Evolutionary conservation across 1,140 invertebrate species (phyloP).

Genomic region (Aphaenogaster floridana): DNA sequence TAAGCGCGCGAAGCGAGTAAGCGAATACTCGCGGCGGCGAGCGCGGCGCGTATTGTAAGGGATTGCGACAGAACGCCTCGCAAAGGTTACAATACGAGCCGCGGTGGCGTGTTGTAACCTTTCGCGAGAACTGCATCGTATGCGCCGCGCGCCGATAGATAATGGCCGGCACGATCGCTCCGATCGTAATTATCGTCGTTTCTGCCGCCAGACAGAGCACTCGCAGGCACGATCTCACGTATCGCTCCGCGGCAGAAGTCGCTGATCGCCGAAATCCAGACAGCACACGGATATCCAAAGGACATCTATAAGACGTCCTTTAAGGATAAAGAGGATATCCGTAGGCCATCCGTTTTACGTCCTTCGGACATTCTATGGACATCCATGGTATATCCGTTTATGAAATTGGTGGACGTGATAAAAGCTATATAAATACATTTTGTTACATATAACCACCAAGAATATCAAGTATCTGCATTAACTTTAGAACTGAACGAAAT

Average conservation of each 20-base stretch:
- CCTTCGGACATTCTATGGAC: no score
- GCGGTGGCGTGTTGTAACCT: constrained; percentile 74
- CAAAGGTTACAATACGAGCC: constrained; percentile 76
- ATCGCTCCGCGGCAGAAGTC: neutral
- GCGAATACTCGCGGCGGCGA: constrained; percentile 2
- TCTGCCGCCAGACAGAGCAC: constrained; percentile 19
- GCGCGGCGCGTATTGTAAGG: constrained; percentile 59
- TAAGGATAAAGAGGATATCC: no score
- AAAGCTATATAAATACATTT: no score
- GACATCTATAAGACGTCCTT: no score
- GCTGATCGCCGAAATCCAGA: neutral
- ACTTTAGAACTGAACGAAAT: no score
- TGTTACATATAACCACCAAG: no score
- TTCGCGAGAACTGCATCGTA: constrained; percentile 64
- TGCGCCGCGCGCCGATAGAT: constrained; percentile 46
- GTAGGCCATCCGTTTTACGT: no score
- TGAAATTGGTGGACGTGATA: no score
- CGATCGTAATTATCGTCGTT: constrained; percentile 69
- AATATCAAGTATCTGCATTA: no score
- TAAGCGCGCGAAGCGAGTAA: constrained; percentile 9
- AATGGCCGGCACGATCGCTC: constrained; percentile 69
- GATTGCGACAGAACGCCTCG: constrained; percentile 68
- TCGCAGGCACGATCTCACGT: constrained; percentile 20
- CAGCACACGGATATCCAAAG: no score
- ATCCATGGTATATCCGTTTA: no score